These are phyloP conservation scores for Bos taurus DNA, from an alignment of 2,113 vertebrate genomes.

Conservation along the genomic window DNA sequence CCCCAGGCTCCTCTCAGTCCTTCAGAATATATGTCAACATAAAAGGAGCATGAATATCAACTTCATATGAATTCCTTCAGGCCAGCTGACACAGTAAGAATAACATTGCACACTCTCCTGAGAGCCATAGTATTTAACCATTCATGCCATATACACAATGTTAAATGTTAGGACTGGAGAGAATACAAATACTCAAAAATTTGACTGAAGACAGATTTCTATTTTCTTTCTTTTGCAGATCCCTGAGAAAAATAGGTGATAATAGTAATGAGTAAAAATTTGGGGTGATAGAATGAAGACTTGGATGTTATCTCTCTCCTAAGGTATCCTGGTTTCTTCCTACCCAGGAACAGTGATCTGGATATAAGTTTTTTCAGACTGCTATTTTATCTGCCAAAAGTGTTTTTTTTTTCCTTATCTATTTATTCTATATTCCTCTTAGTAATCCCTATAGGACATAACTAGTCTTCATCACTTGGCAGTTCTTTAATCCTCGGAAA, in stretches of 20 bases:
- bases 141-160: background rate
- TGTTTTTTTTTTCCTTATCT: background rate
- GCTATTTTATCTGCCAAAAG: background rate
- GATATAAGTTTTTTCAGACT: background rate
- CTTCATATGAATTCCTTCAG: constrained; percentile 4
- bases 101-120: background rate
- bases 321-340: background rate
- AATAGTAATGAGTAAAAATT: background rate
- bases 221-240: background rate
- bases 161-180: background rate
- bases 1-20: background rate
- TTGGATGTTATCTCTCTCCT: background rate
- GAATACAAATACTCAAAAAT: background rate
- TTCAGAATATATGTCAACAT: background rate
- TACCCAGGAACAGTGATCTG: background rate
- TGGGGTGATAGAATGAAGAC: background rate
- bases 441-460: background rate
- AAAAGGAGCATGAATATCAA: constrained; percentile 39
- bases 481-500: background rate
- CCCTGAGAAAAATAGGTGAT: background rate
- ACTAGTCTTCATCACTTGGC: accelerated
- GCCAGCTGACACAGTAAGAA: background rate
- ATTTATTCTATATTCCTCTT: background rate
- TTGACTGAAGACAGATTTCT: background rate
- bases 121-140: background rate